Evolutionary conservation across 2,113 vertebrate species (phyloP).

Genomic region (Microcebus griseorufus): DNA sequence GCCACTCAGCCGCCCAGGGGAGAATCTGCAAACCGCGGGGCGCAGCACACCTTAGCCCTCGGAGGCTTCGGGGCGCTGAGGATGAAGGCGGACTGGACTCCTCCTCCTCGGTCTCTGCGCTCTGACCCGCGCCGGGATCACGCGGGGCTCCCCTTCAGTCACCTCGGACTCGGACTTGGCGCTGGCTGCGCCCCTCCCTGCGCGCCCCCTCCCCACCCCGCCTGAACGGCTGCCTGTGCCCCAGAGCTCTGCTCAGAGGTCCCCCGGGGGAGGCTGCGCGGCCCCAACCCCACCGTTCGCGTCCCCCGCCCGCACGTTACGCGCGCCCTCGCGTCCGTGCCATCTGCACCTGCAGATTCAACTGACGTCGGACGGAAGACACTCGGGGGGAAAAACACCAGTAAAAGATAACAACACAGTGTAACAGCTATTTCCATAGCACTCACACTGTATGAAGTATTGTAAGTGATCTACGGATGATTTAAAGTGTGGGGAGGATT

Average conservation of each 20-base stretch:
- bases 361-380: neutral
- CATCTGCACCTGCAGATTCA: neutral
- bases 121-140: rapidly evolving
- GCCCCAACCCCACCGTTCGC: neutral
- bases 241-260: neutral
- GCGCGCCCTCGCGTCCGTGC: neutral
- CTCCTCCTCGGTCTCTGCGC: neutral
- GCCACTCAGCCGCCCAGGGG: rapidly evolving
- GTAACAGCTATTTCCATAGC: neutral
- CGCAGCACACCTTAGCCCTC: neutral
- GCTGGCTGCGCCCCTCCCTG: neutral
- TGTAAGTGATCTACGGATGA: neutral
- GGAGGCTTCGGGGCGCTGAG: rapidly evolving
- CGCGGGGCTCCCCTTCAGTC: neutral
- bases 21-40: rapidly evolving
- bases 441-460: neutral
- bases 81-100: rapidly evolving
- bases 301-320: rapidly evolving
- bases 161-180: conserved; percentile 52
- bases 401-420: neutral
- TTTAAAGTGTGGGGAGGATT: neutral
- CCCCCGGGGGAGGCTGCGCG: rapidly evolving
- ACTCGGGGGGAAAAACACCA: neutral
- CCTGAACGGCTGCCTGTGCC: no score
- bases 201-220: no score